A percentile compares a stretch with the other conserved stretches of the same genome.
Conservation (phyloP, 2,113 vertebrate species). For the Leucopsar rothschildi region DNA sequence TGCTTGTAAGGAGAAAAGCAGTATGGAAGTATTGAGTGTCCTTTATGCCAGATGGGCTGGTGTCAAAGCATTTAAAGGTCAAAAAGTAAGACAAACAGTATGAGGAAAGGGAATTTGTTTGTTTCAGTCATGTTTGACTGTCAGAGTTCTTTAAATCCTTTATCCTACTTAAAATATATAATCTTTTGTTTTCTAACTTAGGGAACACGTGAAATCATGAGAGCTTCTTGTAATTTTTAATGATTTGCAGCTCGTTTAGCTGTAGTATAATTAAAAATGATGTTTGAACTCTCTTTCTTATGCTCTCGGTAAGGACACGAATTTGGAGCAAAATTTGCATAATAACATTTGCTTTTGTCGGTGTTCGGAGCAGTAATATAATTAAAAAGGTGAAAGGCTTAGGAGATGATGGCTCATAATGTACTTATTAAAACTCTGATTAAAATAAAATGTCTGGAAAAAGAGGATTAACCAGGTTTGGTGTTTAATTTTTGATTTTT, state of each 20-base stretch:
- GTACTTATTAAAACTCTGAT: constrained; percentile 72
- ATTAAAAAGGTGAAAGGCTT: constrained; percentile 74
- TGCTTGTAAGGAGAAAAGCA: not conserved
- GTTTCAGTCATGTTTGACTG: not conserved
- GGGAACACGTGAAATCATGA: not conserved
- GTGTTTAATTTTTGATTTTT: constrained; percentile 58
- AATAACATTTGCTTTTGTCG: constrained; percentile 72
- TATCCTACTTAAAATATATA: not conserved
- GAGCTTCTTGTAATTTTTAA: constrained; percentile 46
- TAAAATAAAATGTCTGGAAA: constrained; percentile 68
- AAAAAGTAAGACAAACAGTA: not conserved
- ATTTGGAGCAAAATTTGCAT: constrained; percentile 67
- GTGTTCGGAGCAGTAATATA: constrained; percentile 64
- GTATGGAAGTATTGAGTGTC: not conserved
- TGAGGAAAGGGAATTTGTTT: not conserved
- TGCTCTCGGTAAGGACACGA: constrained; percentile 37
- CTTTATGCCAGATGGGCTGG: not conserved
- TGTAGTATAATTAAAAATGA: constrained; percentile 67
- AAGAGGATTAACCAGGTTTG: constrained; percentile 56
- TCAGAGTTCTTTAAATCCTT: not conserved
- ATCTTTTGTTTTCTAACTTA: constrained; percentile 15
- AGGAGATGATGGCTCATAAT: constrained; percentile 61
- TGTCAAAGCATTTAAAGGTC: not conserved
- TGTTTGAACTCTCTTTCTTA: constrained; percentile 53
- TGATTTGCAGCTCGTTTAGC: constrained; percentile 48